A percentile compares a stretch with the other conserved stretches of the same genome.
Conservation (phyloP, 2,888 invertebrate genomes). For the Adelognathus sp. region DNA sequence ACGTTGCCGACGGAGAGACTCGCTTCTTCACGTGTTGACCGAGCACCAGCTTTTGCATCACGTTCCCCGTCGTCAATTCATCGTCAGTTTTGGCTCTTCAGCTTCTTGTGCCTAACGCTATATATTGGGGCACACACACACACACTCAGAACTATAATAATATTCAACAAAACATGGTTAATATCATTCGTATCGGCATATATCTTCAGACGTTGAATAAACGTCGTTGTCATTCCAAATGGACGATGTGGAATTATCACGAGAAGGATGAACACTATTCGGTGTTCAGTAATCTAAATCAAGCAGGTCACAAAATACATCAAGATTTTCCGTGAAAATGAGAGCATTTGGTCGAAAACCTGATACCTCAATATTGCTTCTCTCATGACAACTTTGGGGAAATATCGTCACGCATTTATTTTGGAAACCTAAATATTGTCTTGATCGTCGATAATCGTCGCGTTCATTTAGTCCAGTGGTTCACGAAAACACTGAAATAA, state of each 20-base stretch:
- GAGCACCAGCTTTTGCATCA: constrained; percentile 16
- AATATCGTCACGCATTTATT: too few relatives aligned
- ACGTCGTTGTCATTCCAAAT: background rate
- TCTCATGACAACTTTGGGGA: too few relatives aligned
- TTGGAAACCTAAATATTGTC: too few relatives aligned
- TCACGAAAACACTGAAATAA: background rate
- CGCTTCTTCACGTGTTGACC: constrained; percentile 35
- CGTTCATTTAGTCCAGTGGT: background rate
- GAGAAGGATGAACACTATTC: too few relatives aligned
- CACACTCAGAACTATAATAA: constrained; percentile 28
- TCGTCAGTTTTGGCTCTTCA: constrained; percentile 44
- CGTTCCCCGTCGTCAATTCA: constrained; percentile 39
- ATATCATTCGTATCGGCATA: background rate
- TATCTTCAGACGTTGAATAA: background rate
- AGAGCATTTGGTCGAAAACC: too few relatives aligned
- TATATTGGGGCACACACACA: constrained; percentile 23
- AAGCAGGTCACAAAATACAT: too few relatives aligned
- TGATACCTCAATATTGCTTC: too few relatives aligned
- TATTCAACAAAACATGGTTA: constrained; percentile 26
- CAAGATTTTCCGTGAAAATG: too few relatives aligned
- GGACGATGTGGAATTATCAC: background rate
- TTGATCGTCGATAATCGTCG: background rate
- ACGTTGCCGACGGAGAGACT: constrained; percentile 40
- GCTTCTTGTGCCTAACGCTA: background rate
- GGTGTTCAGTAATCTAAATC: too few relatives aligned